A percentile compares a stretch with the other conserved stretches of the same genome.
These are phyloP conservation scores for Todiramphus saurophagus DNA, from an alignment of 2,113 vertebrate species.

Conservation along the genomic window DNA sequence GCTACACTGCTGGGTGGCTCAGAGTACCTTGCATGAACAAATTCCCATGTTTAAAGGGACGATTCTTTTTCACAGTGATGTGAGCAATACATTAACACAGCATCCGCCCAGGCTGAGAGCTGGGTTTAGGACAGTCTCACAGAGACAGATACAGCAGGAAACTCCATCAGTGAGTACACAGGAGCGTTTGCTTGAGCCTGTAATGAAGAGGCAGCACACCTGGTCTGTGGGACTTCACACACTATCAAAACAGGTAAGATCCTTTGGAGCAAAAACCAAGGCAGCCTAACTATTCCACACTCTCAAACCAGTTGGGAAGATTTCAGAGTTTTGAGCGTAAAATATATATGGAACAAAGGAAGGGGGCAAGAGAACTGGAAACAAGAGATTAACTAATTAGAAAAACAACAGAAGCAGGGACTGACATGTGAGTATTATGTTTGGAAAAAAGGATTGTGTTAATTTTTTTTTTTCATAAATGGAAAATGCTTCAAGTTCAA, in stretches of 20 bases:
- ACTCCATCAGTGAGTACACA: background rate
- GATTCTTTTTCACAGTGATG: background rate
- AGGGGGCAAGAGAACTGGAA: background rate
- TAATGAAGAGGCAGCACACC: background rate
- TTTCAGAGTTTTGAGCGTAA: background rate
- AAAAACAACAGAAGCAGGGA: slow-evolving; percentile 61
- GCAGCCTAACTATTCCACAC: background rate
- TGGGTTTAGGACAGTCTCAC: background rate
- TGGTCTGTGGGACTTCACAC: background rate
- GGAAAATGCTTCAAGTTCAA: slow-evolving; percentile 68
- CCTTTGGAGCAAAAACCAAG: background rate
- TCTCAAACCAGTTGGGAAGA: background rate
- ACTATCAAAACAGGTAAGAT: background rate
- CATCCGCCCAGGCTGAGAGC: background rate
- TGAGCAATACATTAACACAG: background rate
- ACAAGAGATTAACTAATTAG: slow-evolving; percentile 57
- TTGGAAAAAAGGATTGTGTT: slow-evolving; percentile 51
- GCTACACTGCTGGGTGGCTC: background rate
- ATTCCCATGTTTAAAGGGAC: background rate
- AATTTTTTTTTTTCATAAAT: slow-evolving; percentile 33
- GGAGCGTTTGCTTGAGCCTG: background rate
- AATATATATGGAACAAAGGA: background rate
- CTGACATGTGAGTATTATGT: slow-evolving; percentile 53
- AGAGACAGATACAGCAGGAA: background rate
- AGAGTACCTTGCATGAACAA: background rate